Percentiles rank a stretch among this genome's conserved stretches.
Evolutionary conservation across 2,113 vertebrate genomes (phyloP).

Genomic region (Centrocercus urophasianus): DNA sequence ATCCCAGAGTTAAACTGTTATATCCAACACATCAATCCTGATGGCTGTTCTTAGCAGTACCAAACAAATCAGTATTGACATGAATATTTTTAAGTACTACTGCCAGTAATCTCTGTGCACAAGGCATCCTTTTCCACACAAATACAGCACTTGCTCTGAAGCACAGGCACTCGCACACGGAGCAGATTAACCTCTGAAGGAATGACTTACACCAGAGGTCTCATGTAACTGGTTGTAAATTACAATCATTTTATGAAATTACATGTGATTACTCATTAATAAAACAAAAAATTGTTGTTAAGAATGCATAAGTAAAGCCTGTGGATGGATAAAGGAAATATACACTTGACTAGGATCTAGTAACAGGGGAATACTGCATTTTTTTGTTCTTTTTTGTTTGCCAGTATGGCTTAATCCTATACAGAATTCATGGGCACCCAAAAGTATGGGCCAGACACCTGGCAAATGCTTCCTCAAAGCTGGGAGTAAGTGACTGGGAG

Average conservation of each 20-base stretch:
- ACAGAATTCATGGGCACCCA: not conserved
- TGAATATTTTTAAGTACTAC: not conserved
- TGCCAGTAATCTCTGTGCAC: not conserved
- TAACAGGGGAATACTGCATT: not conserved
- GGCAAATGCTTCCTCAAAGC: not conserved
- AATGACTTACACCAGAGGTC: not conserved
- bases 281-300: not conserved
- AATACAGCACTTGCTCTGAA: not conserved
- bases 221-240: not conserved
- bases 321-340: not conserved
- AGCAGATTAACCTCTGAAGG: not conserved
- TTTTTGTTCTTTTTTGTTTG: not conserved
- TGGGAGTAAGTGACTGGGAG: not conserved
- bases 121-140: not conserved
- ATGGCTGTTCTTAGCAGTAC: not conserved
- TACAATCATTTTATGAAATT: not conserved
- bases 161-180: fast-evolving
- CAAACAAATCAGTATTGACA: not conserved
- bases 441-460: not conserved
- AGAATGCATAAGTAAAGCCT: not conserved
- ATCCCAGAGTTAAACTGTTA: not conserved
- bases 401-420: not conserved
- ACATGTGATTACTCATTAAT: not conserved
- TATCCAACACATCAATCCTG: not conserved
- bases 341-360: not conserved